These are phyloP conservation scores for Hymenopus coronatus DNA, from an alignment of 2,888 invertebrate species.

Conservation along the genomic window DNA sequence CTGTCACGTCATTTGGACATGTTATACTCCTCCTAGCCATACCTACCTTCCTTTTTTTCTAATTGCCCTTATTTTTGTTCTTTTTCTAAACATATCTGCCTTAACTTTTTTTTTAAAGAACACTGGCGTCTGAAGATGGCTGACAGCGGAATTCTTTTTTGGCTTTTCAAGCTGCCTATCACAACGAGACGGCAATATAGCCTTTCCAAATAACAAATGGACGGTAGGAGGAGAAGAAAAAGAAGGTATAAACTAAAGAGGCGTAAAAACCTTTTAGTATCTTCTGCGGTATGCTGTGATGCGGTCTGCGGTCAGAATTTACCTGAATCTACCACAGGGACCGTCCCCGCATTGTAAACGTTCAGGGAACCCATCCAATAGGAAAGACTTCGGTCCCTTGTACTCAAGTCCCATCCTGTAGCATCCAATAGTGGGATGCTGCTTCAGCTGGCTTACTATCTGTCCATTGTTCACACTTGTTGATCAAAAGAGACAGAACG, in stretches of 20 bases:
- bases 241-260: neutral
- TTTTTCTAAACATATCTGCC: neutral
- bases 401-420: neutral
- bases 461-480: neutral
- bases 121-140: neutral
- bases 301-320: neutral
- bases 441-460: neutral
- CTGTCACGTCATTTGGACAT: slow-evolving; percentile 12
- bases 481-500: neutral
- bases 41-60: neutral
- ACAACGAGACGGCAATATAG: neutral
- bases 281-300: neutral
- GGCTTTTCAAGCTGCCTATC: neutral
- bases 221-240: neutral
- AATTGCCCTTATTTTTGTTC: slow-evolving; percentile 3
- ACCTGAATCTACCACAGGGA: neutral
- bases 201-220: neutral
- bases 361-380: neutral
- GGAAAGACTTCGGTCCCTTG: neutral
- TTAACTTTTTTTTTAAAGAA: slow-evolving; percentile 1
- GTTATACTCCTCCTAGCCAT: slow-evolving; percentile 4
- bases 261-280: neutral
- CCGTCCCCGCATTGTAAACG: neutral
- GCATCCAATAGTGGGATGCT: neutral
- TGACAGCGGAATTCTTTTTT: neutral